Percentiles rank a stretch among this genome's conserved stretches.
phyloP scores from a whole-genome alignment of 1,140 invertebrate species.

The Bombus fervidus region DNA sequence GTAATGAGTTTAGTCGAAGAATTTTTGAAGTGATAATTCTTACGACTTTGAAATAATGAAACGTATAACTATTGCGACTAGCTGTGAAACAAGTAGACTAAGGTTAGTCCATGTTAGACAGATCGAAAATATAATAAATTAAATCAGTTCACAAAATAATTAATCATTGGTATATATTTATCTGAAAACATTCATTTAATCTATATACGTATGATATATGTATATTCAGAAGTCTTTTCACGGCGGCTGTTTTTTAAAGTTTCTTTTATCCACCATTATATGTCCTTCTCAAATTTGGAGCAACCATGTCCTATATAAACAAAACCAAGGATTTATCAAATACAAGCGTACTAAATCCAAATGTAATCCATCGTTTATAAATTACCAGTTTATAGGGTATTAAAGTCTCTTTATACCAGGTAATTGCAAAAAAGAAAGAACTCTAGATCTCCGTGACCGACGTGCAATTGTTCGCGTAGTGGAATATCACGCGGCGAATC shows the following conservation, averaged over 20 bases:
- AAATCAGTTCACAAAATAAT: neutral
- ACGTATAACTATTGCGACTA: neutral
- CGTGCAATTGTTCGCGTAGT: conserved; percentile 3
- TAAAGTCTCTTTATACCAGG: neutral
- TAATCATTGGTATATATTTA: neutral
- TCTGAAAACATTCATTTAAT: too few species aligned
- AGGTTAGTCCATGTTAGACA: neutral
- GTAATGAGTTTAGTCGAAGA: neutral
- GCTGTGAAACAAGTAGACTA: neutral
- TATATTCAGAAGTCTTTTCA: too few species aligned
- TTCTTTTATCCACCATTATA: too few species aligned
- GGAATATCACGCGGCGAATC: conserved; percentile 47
- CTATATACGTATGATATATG: too few species aligned
- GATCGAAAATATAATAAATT: neutral
- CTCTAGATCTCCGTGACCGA: neutral
- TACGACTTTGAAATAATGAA: neutral
- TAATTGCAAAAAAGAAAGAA: neutral
- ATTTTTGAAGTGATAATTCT: neutral
- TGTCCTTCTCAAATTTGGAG: neutral
- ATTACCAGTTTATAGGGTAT: neutral
- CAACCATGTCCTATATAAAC: neutral
- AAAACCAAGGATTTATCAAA: neutral
- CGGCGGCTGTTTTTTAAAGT: too few species aligned
- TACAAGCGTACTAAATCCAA: neutral
- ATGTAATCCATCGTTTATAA: neutral